Conservation (phyloP, 2,113 vertebrate genomes). For the Willisornis vidua region DNA sequence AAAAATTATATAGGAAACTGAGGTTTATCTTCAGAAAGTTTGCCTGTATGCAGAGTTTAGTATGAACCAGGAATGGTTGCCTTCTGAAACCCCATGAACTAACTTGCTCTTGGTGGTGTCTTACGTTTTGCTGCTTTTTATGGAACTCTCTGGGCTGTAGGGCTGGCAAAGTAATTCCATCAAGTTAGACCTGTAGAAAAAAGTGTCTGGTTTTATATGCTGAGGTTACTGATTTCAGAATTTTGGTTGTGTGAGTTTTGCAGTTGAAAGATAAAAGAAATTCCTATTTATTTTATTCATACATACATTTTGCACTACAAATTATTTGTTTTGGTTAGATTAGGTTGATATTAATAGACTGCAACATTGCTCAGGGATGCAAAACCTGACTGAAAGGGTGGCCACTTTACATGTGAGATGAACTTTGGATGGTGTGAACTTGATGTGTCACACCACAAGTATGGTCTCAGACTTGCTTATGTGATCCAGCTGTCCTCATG, state of each 20-base stretch:
- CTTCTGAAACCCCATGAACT: neutral
- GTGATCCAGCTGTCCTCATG: neutral
- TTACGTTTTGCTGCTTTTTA: neutral
- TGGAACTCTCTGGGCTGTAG: neutral
- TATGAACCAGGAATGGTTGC: neutral
- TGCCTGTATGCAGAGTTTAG: neutral
- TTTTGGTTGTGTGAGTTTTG: neutral
- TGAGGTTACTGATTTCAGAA: neutral
- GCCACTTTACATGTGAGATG: neutral
- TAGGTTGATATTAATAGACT: neutral
- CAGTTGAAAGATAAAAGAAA: neutral
- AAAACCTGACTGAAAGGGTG: neutral
- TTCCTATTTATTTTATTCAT: neutral
- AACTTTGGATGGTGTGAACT: neutral
- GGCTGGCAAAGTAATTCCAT: neutral
- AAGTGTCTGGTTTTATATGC: neutral
- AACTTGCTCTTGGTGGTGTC: neutral
- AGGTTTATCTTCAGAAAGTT: neutral
- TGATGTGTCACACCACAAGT: accelerated
- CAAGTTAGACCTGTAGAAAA: neutral
- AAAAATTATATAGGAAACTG: neutral
- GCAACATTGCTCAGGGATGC: neutral
- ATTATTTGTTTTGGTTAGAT: neutral
- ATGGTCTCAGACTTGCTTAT: neutral
- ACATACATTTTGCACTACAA: neutral